Evolutionary conservation across 2,888 invertebrate genomes (phyloP).

Genomic region (Pterobdella sp.): DNA sequence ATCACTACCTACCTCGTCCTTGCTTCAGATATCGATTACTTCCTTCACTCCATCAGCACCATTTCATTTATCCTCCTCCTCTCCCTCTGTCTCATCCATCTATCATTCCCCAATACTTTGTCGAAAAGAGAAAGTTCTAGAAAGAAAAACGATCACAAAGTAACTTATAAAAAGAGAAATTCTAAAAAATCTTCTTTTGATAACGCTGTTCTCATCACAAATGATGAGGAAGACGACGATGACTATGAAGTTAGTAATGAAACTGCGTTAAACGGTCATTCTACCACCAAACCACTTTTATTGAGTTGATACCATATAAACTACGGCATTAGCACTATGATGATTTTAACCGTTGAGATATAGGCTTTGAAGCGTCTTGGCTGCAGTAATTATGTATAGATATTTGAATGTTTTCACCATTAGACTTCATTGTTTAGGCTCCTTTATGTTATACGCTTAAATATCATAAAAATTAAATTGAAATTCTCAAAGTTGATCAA

Average conservation of each 20-base stretch:
- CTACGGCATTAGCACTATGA: too few species aligned
- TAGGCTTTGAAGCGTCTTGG: too few species aligned
- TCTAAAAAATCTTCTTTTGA: background rate
- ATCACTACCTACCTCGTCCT: background rate
- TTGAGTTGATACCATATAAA: too few species aligned
- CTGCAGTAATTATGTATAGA: too few species aligned
- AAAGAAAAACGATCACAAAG: background rate
- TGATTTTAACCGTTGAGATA: too few species aligned
- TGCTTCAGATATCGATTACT: background rate
- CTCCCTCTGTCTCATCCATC: constrained; percentile 12
- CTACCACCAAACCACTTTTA: background rate
- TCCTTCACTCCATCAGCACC: background rate
- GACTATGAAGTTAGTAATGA: constrained; percentile 9
- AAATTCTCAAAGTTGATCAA: too few species aligned
- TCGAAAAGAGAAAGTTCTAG: background rate
- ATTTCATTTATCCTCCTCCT: background rate
- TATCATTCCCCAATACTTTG: background rate
- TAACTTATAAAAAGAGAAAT: background rate
- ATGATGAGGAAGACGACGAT: background rate
- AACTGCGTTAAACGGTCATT: background rate
- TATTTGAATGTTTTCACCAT: too few species aligned
- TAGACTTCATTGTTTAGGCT: too few species aligned
- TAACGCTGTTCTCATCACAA: background rate
- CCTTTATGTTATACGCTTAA: too few species aligned
- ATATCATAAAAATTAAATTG: too few species aligned